Evolutionary conservation across 2,797 vertebrate species (phyloP).

Genomic region (Premnoplex brunnescens): DNA sequence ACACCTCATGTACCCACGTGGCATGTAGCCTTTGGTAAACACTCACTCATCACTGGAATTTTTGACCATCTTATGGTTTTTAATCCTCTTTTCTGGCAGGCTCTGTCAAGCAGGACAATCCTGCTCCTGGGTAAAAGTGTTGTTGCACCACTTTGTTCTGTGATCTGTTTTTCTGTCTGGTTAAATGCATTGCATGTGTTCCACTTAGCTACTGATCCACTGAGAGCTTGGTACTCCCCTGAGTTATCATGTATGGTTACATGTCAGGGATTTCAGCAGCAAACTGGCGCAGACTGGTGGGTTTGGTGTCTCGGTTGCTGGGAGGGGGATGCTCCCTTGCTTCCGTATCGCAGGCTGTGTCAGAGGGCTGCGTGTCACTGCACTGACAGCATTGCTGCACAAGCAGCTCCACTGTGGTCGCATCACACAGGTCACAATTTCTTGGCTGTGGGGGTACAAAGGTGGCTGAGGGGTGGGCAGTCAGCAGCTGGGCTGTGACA

Average conservation of each 20-base stretch:
- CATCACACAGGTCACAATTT: background rate
- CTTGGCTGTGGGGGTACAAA: background rate
- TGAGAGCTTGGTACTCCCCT: background rate
- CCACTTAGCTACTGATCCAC: background rate
- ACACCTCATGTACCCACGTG: background rate
- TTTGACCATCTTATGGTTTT: background rate
- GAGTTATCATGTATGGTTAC: fast-evolving
- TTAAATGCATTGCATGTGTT: background rate
- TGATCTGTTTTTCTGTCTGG: background rate
- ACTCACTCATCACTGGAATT: background rate
- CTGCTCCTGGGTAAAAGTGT: background rate
- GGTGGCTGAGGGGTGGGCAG: background rate
- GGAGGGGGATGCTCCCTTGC: background rate
- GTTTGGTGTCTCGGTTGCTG: background rate
- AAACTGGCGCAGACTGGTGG: background rate
- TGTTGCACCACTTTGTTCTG: background rate
- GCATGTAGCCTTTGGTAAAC: background rate
- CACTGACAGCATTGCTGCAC: background rate
- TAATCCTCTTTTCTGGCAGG: background rate
- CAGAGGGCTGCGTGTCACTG: background rate
- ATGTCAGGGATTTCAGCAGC: background rate
- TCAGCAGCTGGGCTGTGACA: background rate
- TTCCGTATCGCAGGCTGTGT: fast-evolving
- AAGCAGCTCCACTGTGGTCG: background rate
- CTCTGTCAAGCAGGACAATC: background rate